Evolutionary conservation across 2,113 vertebrate genomes (phyloP), one percentile per base, ranked within the genome.

Genomic region (Glareola pratincola): DNA sequence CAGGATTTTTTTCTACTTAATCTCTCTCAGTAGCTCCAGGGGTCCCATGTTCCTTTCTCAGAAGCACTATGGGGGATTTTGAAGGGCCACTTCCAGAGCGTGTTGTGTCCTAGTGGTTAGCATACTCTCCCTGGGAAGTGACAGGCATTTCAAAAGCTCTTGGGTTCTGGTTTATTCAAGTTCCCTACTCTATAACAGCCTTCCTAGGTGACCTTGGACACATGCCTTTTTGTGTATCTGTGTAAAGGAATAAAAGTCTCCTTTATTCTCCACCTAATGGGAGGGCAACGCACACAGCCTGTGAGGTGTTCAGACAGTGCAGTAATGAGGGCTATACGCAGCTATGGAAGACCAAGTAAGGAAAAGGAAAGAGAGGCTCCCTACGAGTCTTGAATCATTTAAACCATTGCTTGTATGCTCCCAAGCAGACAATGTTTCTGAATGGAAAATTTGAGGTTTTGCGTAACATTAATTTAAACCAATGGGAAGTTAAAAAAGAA

Each of bases 281-380:
- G 64, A 86, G 5, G 10, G 27, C 37, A 92, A 30, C 0, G 6
- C 39, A 41, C 45, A 83, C 24, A 62, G 63, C 13, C 4, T 47
- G 57, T 0, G 0, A 80, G 27, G 7, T 56, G 39, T 29, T 82
- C 23, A 37, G 29, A 14, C 14, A 60, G 26, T 5, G 26, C 56
- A 85, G 66, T 17, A 72, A 39, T 0, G 1, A 76, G 24, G 41
- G 29, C 10, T 2, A 1, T 5, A 16, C 2, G 8, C 1, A 48
- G 26, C 23, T 50, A 5, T 23, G 18, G 59, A 62, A 91, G n/a
- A 94, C 22, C 24, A 76, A 80, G 30, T 3, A 34, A 36, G 41
- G 32, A 71, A 77, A 71, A 80, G n/a, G 34, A 27, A 76, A 80
- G 30, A 41, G 5, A 64, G 9, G 26, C 7, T 87, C 14, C 12